Base-by-base conservation (phyloP, 2,113 vertebrate genomes). In the Sebastes fasciatus region DNA sequence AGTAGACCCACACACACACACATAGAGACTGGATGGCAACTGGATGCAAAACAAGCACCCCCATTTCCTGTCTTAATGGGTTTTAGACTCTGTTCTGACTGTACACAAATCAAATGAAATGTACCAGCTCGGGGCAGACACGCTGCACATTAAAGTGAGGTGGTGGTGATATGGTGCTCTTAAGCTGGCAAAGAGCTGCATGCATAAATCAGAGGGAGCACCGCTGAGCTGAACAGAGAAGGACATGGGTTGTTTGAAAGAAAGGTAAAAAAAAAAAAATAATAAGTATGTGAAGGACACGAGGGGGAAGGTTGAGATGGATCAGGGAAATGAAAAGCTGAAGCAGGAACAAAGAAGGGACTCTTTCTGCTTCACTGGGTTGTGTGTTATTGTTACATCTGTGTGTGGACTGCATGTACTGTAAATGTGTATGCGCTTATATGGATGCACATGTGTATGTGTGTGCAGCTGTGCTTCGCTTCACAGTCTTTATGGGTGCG, bases 61-160 rank as follows among this genome's bases (percentile, higher is more conserved):
- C 8, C 60, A 68, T 83, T 55, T 87, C 78, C 74, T 26, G 26
- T 72, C 85, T 75, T 86, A 65, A 86, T 82, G 66, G 57, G 55
- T 80, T 78, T 89, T 63, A 81, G 48, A 82, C 63, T 55, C 43
- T 75, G 45, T 57, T 86, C 72, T 48, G 75, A 81, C 71, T 77
- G 40, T 70, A 51, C 64, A 83, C 84, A 91, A 91, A 91, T 86
- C 75, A 83, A 88, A 74, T 66, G 69, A 85, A 26, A 67, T 74
- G 49, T 66, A 63, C 67, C 52, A 21, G 80, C 82, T 76, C 40
- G 19, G 63, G 75, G 62, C 51, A 72, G 77, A 86, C 82, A 64
- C 77, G 6, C 75, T 78, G 70, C 67, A 81, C 77, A 88, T 87
- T 69, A 77, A 26, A 82, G 57, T 8, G 63, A 80, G 82, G 76